Evolutionary conservation across 2,113 vertebrate species (phyloP), one percentile per base, ranked within the genome.

Genomic region (Hassar affinis): DNA sequence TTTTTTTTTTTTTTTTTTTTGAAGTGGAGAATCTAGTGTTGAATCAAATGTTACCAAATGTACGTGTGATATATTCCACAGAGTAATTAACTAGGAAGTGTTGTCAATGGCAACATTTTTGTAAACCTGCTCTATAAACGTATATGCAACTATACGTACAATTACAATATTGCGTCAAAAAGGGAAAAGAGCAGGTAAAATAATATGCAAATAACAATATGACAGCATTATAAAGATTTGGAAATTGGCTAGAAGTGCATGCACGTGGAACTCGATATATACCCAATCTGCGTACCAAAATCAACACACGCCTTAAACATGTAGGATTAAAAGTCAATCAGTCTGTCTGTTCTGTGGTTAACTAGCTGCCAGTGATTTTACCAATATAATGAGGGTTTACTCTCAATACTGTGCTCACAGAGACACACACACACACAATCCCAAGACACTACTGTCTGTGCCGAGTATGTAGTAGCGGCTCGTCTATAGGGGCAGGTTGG

Each of bases 231-330:
- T 9, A 59, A 74, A 72, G 42, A 64, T 64, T 30, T 56, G 22
- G 14, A 9, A 33, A 25, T 20, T 12, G 72, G 22, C 33, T 54
- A 20, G 59, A 78, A 83, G 62, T 15, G 45, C 68, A 33, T 14
- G 17, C 25, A 52, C 11, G 38, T 42, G 38, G 2, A 42, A 6
- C 14, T 12, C 38, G 3, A 9, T 22, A 4, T 45, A 35, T n/a
- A 15, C 66, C 66, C 20, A 72, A 75, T 75, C 47, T 75, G 25
- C 69, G 1, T 52, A 52, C 47, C 72, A 52, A 66, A 83, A 77
- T 83, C 25, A 77, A 35, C 81, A 66, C 59, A 20, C 66, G 86
- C 84, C 84, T 87, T 87, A 87, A 82, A 77, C 47, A 80, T 72
- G 17, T 69, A 68, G 20, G 27, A 27, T 71, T 68, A 57, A 68